Evolutionary conservation across 2,888 invertebrate genomes (phyloP), one percentile per base, ranked within the genome.

Genomic region (Eupithecia subumbrata): DNA sequence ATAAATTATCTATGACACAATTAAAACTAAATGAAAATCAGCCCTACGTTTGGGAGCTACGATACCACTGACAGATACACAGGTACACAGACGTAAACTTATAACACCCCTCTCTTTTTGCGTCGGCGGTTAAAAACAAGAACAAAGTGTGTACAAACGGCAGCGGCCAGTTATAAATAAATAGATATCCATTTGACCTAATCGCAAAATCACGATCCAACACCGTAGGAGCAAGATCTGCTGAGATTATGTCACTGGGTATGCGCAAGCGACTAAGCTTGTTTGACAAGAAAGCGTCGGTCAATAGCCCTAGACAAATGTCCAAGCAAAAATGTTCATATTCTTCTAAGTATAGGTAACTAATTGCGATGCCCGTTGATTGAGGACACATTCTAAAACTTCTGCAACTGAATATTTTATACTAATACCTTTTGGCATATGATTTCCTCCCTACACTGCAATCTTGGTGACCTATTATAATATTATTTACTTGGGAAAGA

Each of bases 261-360:
- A 66, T 72, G 72, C 71, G 71, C 67, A 75, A 64, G 72, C 56
- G 78, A 75, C 79, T 71, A 80, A 80, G 78, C 85, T 82, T 78
- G 87, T 87, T 87, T 82, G 80, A 85, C 87, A 84, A 84, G 87
- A 85, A 78, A 82, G 80, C 80, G 83, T 78, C 84, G 83, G 82
- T 79, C 76, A 76, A 74, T 71, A 73, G 64, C 64, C 68, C 69
- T 71, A 73, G 72, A 67, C 67, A 72, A 72, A 34, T 4, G 52
- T 25, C 40, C 22, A 40, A 72, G 7, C 16, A 34, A 34, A 16
- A 64, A 64, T 34, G 5, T 25, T 30, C 7, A 30, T 30, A 56
- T 22, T n/a, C 25, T 12, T 60, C 5, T 60, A 9, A 25, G 22
- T 56, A 37, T 5, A 4, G 2, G 5, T 34, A 34, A 37, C 5